Conservation (phyloP, 2,888 invertebrate species). For the Phalangium opilio region DNA sequence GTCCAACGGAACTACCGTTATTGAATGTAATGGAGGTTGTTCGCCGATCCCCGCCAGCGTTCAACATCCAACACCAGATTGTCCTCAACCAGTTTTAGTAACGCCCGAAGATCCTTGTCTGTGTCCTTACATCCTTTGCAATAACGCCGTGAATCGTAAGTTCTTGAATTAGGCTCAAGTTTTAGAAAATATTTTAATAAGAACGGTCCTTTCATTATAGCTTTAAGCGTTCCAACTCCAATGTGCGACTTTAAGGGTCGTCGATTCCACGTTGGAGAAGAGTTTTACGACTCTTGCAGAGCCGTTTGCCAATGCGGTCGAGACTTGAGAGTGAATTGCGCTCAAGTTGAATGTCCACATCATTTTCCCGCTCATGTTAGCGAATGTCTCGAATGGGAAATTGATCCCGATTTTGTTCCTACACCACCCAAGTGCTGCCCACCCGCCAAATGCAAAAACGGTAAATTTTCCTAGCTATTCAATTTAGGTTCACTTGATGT, state of each 20-base stretch:
- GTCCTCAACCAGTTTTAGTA: conserved; percentile 22
- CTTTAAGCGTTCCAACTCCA: conserved; percentile 6
- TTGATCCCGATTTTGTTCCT: conserved; percentile 41
- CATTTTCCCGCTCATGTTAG: conserved; percentile 50
- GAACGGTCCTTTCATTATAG: background rate
- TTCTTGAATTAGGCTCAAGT: background rate
- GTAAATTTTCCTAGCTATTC: too few species aligned
- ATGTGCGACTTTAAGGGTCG: conserved; percentile 19
- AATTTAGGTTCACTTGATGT: too few species aligned
- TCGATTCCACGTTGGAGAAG: conserved; percentile 48
- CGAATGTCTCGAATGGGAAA: conserved; percentile 71
- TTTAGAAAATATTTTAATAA: too few species aligned
- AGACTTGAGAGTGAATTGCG: conserved; percentile 44
- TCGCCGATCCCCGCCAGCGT: conserved; percentile 20
- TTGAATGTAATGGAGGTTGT: conserved; percentile 22
- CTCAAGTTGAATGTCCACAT: conserved; percentile 63
- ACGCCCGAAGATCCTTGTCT: conserved; percentile 22
- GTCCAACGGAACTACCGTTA: conserved; percentile 19
- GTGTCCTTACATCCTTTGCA: conserved; percentile 20
- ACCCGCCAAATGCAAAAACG: conserved; percentile 21
- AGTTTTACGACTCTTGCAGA: conserved; percentile 61
- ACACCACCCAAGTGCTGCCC: conserved; percentile 24
- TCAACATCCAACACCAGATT: conserved; percentile 19
- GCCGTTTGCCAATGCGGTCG: conserved; percentile 55
- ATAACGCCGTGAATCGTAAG: conserved; percentile 15